Percentiles rank a stretch among this genome's conserved stretches.
Conservation (phyloP, 2,113 vertebrate species). For the Myrmecobius fasciatus region DNA sequence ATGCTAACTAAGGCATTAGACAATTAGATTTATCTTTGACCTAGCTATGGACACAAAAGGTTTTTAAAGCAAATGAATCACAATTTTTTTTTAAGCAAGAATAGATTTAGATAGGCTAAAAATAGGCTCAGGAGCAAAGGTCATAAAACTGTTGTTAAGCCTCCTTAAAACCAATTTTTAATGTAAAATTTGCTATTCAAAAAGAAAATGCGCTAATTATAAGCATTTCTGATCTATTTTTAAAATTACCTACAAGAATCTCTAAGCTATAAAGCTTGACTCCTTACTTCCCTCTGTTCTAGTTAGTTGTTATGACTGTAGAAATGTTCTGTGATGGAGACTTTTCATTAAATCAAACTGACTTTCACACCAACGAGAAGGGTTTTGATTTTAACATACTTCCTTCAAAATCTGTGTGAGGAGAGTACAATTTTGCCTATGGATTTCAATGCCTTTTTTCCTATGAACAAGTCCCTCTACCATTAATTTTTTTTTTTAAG, state of each 20-base stretch:
- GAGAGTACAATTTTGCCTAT: not conserved
- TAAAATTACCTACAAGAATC: constrained; percentile 27
- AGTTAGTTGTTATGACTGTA: not conserved
- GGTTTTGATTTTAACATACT: not conserved
- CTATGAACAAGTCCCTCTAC: not conserved
- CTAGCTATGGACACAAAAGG: not conserved
- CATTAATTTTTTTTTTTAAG: no score
- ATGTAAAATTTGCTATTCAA: constrained; percentile 60
- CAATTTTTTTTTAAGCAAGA: not conserved
- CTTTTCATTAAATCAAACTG: not conserved
- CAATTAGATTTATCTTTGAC: not conserved
- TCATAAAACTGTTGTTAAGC: constrained; percentile 60
- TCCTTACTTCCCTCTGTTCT: not conserved
- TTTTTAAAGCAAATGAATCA: not conserved
- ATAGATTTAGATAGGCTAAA: not conserved
- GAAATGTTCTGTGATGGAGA: not conserved
- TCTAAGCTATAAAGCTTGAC: not conserved
- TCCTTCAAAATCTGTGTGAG: not conserved
- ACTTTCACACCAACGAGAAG: not conserved
- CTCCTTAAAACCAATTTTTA: constrained; percentile 58
- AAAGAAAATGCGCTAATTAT: constrained; percentile 48
- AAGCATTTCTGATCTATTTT: constrained; percentile 23
- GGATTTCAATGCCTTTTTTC: not conserved
- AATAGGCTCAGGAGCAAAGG: constrained; percentile 58
- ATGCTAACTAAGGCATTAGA: not conserved